Evolutionary conservation across 2,113 vertebrate genomes (phyloP).

Genomic region (Carollia perspicillata): DNA sequence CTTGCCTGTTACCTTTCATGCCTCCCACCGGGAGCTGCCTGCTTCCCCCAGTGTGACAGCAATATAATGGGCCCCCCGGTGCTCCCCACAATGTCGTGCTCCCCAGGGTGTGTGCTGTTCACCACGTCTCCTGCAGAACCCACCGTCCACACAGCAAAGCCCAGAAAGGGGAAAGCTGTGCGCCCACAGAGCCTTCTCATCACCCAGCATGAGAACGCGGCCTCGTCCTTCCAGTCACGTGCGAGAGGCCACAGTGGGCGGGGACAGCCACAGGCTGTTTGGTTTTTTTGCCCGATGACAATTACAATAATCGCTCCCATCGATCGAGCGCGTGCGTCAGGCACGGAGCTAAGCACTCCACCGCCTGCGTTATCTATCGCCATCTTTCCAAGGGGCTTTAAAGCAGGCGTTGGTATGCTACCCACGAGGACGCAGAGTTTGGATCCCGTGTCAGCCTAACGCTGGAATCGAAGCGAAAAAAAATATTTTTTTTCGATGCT

Average conservation of each 20-base stretch:
- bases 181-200: background rate
- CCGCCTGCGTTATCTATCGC: accelerated
- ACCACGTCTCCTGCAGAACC: background rate
- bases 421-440: background rate
- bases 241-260: background rate
- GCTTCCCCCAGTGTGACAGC: background rate
- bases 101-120: background rate
- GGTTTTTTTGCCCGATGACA: background rate
- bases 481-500: background rate
- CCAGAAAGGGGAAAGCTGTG: background rate
- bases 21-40: background rate
- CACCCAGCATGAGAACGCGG: background rate
- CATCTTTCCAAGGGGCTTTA: background rate
- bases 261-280: background rate
- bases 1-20: background rate
- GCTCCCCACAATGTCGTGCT: background rate
- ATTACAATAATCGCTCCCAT: background rate
- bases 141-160: background rate
- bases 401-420: background rate
- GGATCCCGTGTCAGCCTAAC: background rate
- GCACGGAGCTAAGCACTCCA: accelerated
- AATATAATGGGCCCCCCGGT: background rate
- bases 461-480: background rate
- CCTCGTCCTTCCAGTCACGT: background rate
- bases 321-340: background rate